These are phyloP conservation scores for Rhagophthalmus giganteus DNA, from an alignment of 2,888 invertebrate genomes.

Conservation along the genomic window DNA sequence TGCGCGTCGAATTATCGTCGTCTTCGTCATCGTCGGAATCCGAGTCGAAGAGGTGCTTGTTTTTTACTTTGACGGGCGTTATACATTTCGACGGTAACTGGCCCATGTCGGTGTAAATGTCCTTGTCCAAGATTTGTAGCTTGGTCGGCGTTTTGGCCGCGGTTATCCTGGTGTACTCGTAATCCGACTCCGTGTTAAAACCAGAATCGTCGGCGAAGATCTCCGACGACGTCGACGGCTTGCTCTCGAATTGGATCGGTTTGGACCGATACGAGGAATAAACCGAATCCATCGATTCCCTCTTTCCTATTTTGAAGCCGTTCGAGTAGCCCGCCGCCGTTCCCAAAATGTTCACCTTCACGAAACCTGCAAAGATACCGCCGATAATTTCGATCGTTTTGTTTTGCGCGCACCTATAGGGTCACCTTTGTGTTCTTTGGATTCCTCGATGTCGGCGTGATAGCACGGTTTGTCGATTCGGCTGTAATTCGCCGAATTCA, in stretches of 20 bases:
- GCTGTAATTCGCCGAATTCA: slow-evolving; percentile 62
- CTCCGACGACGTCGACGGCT: neutral
- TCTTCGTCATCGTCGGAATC: slow-evolving; percentile 45
- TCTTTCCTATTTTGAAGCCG: neutral
- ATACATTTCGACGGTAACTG: slow-evolving; percentile 62
- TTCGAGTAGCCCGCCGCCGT: neutral
- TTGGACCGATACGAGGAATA: neutral
- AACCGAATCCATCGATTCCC: slow-evolving; percentile 6
- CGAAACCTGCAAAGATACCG: slow-evolving; percentile 60
- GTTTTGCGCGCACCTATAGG: neutral
- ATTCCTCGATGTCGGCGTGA: slow-evolving; percentile 63
- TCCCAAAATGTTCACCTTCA: slow-evolving; percentile 61
- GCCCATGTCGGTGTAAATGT: slow-evolving; percentile 53
- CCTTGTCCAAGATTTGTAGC: slow-evolving; percentile 55
- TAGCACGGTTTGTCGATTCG: slow-evolving; percentile 65
- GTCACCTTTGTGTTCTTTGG: slow-evolving; percentile 53
- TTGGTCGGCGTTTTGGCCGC: slow-evolving; percentile 63
- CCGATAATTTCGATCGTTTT: neutral
- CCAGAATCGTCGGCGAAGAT: slow-evolving; percentile 11
- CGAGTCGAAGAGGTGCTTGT: slow-evolving; percentile 54
- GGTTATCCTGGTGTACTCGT: slow-evolving; percentile 66
- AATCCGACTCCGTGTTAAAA: slow-evolving; percentile 53
- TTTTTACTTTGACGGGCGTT: slow-evolving; percentile 55
- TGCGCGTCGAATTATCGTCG: slow-evolving; percentile 25
- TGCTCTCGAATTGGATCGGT: neutral